Conservation (phyloP, 1,140 invertebrate genomes). For the Polyergus mexicanus region DNA sequence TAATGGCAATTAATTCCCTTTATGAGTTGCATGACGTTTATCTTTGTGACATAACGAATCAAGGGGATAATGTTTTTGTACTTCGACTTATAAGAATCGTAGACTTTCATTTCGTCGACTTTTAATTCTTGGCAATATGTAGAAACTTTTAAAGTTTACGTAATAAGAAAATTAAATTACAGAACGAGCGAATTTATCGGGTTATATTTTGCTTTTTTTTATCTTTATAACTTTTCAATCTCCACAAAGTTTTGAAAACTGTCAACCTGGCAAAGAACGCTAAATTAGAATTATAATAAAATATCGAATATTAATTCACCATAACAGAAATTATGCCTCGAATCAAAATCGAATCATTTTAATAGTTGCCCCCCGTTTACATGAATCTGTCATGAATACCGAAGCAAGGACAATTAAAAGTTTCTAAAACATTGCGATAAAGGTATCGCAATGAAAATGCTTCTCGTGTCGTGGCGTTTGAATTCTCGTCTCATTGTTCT, state of each 20-base stretch:
- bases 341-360: not conserved
- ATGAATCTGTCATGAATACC: constrained; percentile 23
- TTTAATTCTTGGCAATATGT: not conserved
- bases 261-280: too few species aligned
- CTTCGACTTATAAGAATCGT: not conserved
- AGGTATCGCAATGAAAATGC: not conserved
- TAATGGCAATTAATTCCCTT: not conserved
- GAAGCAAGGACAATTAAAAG: constrained; percentile 42
- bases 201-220: not conserved
- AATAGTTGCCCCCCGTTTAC: constrained; percentile 7
- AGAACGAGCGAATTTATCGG: not conserved
- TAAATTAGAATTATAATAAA: not conserved
- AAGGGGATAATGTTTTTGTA: not conserved
- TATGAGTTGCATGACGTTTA: not conserved
- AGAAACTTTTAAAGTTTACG: not conserved
- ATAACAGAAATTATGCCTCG: not conserved
- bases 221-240: not conserved
- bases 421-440: constrained; percentile 27
- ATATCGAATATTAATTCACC: not conserved
- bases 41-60: not conserved
- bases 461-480: not conserved
- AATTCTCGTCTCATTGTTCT: constrained; percentile 12
- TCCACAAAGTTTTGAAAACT: not conserved
- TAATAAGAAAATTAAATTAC: not conserved
- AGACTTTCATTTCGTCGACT: not conserved